phyloP scores from a whole-genome alignment of 2,113 vertebrate genomes.

The Hemibates koningsi region DNA sequence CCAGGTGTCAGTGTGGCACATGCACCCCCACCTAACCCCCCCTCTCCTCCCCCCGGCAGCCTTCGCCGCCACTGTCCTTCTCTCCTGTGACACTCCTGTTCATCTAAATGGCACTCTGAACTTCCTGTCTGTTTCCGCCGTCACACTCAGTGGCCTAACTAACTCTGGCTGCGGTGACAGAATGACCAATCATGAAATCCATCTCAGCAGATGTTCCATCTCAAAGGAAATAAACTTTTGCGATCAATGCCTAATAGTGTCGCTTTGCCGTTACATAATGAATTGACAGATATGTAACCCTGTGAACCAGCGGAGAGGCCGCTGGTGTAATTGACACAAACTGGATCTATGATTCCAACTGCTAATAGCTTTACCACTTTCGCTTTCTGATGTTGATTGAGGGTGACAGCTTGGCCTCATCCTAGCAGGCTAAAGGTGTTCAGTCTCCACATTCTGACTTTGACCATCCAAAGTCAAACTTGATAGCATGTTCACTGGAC shows the following conservation, averaged over 20 bases:
- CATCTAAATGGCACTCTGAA: conserved; percentile 52
- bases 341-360: conserved; percentile 30
- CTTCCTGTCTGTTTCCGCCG: conserved; percentile 45
- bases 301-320: conserved; percentile 7
- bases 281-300: conserved; percentile 20
- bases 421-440: conserved; percentile 29
- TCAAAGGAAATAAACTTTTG: conserved; percentile 50
- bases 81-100: conserved; percentile 45
- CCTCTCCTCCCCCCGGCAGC: background rate
- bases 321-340: conserved; percentile 43
- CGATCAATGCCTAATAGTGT: conserved; percentile 43
- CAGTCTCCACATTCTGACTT: conserved; percentile 4
- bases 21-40: background rate
- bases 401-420: conserved; percentile 40
- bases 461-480: background rate
- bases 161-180: conserved; percentile 28
- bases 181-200: conserved; percentile 34
- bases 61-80: conserved; percentile 35
- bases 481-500: background rate
- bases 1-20: conserved; percentile 71
- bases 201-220: conserved; percentile 47
- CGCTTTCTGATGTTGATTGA: conserved; percentile 36
- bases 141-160: conserved; percentile 27
- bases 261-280: conserved; percentile 42
- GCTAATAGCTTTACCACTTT: conserved; percentile 35